phyloP scores from a whole-genome alignment of 1,140 invertebrate genomes.

The Helicoverpa armigera region DNA sequence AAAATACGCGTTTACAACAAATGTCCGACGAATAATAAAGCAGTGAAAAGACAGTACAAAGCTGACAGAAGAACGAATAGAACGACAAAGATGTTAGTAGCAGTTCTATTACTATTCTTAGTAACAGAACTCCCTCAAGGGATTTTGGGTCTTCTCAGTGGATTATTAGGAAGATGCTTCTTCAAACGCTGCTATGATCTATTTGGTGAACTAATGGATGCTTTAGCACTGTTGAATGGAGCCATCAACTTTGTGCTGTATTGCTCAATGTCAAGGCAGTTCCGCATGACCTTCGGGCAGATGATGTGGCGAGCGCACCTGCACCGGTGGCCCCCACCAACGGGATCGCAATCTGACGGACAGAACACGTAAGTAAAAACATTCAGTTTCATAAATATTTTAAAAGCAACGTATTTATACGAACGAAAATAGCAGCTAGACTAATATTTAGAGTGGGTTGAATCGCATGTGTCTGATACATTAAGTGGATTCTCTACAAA shows the following conservation, averaged over 20 bases:
- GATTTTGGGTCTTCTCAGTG: conserved; percentile 91
- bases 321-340: conserved; percentile 77
- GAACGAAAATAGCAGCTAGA: conserved; percentile 17
- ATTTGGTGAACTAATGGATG: conserved; percentile 96
- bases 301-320: conserved; percentile 89
- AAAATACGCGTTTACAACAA: conserved; percentile 76
- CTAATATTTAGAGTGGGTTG: neutral
- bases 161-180: conserved; percentile 90
- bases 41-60: conserved; percentile 89
- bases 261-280: conserved; percentile 97
- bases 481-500: neutral
- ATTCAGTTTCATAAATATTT: conserved; percentile 36
- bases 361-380: conserved; percentile 74
- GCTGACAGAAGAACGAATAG: conserved; percentile 89
- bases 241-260: conserved; percentile 98
- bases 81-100: conserved; percentile 96
- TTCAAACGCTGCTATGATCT: conserved; percentile 92
- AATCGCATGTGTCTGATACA: neutral
- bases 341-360: conserved; percentile 75
- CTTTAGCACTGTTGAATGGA: conserved; percentile 96
- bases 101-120: conserved; percentile 94
- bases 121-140: conserved; percentile 95
- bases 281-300: conserved; percentile 94
- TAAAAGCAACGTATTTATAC: conserved; percentile 24
- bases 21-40: conserved; percentile 81